Base-by-base conservation (phyloP, 2,797 vertebrate genomes). In the Sebastes matsubarae region DNA sequence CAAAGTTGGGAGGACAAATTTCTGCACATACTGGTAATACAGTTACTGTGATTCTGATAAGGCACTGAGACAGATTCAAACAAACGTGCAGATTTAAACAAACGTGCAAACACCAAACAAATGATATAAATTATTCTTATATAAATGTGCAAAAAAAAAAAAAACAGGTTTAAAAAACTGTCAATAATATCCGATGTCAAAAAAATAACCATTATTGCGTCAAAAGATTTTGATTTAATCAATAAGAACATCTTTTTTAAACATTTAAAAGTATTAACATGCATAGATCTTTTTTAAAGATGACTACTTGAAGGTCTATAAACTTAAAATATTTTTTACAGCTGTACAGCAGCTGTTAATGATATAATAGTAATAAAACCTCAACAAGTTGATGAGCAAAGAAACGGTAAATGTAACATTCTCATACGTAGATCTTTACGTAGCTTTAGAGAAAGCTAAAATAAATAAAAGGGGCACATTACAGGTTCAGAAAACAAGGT, bases 41-140 rank as follows among this genome's bases (percentile, higher is more conserved):
- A 75, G 18, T 50, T 55, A 61, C 2, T 65, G 55, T 54, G 24
- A 80, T 68, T 79, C 24, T 54, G 20, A 69, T 80, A 87, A 88
- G 86, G 88, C 86, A 87, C 82, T 13, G 14, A 63, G 68, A 71
- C 4, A 2, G 34, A 68, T 66, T 57, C 29, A 27, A 70, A 64
- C 9, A 54, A 25, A 52, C 1, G 5, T 71, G 55, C 24, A 81
- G 29, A 68, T 66, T 55, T 52, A 32, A 60, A 64, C 9, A 54
- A 25, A 52, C 1, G 4, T 71, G 55, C 29, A 81, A 82, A 71
- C 24, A 30, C 29, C 50, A 75, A 72, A 32, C 11, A 59, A n/a
- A 34, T 4, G 1, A 66, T 34, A 71, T 8, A 69, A 77, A 71
- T 54, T 4, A 54, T 46, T 71, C 24, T 5, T 30, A 25, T 27